phyloP scores from a whole-genome alignment of 2,113 vertebrate species.

The Psilopsiagon aurifrons region DNA sequence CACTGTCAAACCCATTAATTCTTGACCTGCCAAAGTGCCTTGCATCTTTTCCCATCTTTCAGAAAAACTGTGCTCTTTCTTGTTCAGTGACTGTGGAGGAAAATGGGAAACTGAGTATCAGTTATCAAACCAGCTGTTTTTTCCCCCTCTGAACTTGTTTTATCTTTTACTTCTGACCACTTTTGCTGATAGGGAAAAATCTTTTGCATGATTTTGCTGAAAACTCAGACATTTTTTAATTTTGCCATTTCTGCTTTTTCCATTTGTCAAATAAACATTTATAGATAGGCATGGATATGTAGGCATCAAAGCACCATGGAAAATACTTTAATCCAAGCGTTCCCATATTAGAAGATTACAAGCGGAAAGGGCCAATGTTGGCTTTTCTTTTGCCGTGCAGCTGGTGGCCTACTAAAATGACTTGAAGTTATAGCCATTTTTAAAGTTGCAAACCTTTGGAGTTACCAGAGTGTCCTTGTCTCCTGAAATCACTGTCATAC shows the following conservation, averaged over 20 bases:
- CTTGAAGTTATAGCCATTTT: not conserved
- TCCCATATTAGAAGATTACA: not conserved
- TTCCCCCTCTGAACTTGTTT: not conserved
- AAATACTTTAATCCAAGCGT: not conserved
- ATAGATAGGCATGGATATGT: not conserved
- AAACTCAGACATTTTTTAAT: not conserved
- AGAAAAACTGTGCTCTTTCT: not conserved
- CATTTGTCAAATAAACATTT: not conserved
- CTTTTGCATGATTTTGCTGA: not conserved
- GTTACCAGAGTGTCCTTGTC: not conserved
- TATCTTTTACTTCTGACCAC: not conserved
- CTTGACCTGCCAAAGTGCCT: not conserved
- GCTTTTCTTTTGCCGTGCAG: not conserved
- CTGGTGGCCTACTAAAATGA: not conserved
- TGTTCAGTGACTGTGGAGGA: not conserved
- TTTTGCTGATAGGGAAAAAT: conserved; percentile 16
- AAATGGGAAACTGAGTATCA: not conserved
- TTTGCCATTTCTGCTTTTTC: not conserved
- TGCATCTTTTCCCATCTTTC: not conserved
- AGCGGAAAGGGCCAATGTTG: not conserved
- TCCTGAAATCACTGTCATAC: fast-evolving
- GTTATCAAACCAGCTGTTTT: not conserved
- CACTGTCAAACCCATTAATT: not conserved
- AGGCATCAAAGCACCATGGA: not conserved
- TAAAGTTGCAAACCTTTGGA: not conserved